Evolutionary conservation across 2,797 vertebrate species (phyloP), one percentile per base, ranked within the genome.

Genomic region (Oryzias dopingdopingensis): DNA sequence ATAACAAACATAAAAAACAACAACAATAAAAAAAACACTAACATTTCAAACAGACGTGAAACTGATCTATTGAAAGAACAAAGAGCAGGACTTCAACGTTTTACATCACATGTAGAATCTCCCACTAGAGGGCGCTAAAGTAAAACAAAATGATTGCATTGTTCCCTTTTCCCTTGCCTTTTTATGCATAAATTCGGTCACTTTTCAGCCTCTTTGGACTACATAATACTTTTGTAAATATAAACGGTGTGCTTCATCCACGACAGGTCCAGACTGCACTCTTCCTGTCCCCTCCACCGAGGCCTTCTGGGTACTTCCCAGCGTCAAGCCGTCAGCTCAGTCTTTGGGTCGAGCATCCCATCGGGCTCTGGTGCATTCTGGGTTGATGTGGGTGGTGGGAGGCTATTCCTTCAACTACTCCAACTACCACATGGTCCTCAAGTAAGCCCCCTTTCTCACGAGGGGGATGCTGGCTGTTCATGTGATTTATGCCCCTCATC

Each of bases 361-460:
- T 72, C 94, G 93, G 65, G 92, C 96, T 0, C 79, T 98, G 74
- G 88, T 96, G 3, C 94, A 96, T 1, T 95, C 94, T 0, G 95
- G 93, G 23, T 90, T 95, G 48, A 97, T 98, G 96, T 98, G 96
- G 96, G 95, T 97, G 52, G 94, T 97, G 40, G 96, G 96, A 14
- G 96, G 96, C 55, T 96, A 96, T 74, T 87, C 94, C 46, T 98
- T 98, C 72, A 98, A 98, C 91, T 97, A 96, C 91, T 96, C 93
- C 74, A 93, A 93, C 16, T 96, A 96, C 85, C 95, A 97, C 68
- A 96, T 97, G 95, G 91, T 97, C 22, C 73, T 97, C 49, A 98
- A 96, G 96, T 98, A 91, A 95, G 96, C 44, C 16, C 0, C 49
- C 12, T 2, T 18, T 1, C 0, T 20, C 37, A 17, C 0, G 29